Evolutionary conservation across 2,113 vertebrate species (phyloP), one percentile per base, ranked within the genome.

Genomic region (Platysteira castanea): DNA sequence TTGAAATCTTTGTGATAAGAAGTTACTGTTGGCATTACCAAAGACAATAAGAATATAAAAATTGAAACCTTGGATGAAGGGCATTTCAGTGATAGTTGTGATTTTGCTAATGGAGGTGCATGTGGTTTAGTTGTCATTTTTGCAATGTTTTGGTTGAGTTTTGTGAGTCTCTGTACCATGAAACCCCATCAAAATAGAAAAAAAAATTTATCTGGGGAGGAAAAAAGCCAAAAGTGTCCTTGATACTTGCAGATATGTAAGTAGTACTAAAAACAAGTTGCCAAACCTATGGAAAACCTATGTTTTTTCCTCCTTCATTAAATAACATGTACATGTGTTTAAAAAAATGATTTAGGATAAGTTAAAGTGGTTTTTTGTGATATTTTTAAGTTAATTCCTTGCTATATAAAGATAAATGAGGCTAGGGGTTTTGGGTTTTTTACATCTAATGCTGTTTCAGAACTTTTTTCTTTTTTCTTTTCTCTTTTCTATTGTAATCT

Each of bases 341-440:
- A 39, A 24, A 70, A 79, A 90, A 11, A 10, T 3, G 4, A 70
- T 67, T 39, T 84, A n/a, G 23, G 42, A 22, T 39, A 61, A 30
- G 3, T 17, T 68, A 8, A 73, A 37, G 30, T 46, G 7, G 1
- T 0, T 5, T 4, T 77, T 73, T 49, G 12, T 73, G 13, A 7
- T 10, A 24, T 47, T 35, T 82, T 57, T 2, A 52, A 33, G 5
- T 61, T 31, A 56, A 57, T 68, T 76, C 7, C 17, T 90, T 81
- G 19, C 13, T 50, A 4, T 59, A 21, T 50, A 63, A 94, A 54
- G 13, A 14, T 24, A 16, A 73, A 11, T n/a, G 49, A 84, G 35
- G 11, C 26, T 52, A 31, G 6, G 4, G 4, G 2, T 5, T 4
- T 56, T 13, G 30, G 4, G 0, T 15, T 20, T 27, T 39, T 77